Conservation (phyloP, 1,140 invertebrate species). For the Chymomyza costata region DNA sequence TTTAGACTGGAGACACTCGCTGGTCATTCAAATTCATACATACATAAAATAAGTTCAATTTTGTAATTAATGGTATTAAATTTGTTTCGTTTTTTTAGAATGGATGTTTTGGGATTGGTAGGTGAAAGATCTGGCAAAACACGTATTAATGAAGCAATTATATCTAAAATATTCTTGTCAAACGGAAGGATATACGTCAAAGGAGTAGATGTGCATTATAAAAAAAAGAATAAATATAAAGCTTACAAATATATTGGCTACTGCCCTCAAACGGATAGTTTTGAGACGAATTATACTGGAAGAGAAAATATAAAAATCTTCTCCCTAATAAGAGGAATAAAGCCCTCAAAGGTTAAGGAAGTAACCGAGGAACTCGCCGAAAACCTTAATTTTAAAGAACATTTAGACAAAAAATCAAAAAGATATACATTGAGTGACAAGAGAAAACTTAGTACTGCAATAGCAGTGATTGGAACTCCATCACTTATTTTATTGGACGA, state of each 20-base stretch:
- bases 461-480: constrained; percentile 14
- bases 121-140: constrained; percentile 23
- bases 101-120: constrained; percentile 19
- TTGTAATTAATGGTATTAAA: no score
- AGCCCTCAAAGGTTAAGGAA: neutral
- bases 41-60: no score
- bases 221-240: neutral
- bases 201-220: constrained; percentile 1
- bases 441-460: constrained; percentile 11
- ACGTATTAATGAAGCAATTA: constrained; percentile 7
- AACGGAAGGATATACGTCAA: constrained; percentile 4
- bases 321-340: constrained; percentile 15
- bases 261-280: constrained; percentile 3
- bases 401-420: neutral
- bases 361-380: constrained; percentile 10
- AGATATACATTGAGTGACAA: constrained; percentile 14
- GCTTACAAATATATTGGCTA: constrained; percentile 16
- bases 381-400: constrained; percentile 4
- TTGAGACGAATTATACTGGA: constrained; percentile 14
- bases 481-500: constrained; percentile 22
- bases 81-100: constrained; percentile 3
- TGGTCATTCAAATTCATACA: no score
- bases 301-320: constrained; percentile 21
- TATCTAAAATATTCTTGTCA: neutral
- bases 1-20: no score